These are phyloP conservation scores for Dastarcus helophoroides DNA, from an alignment of 2,888 invertebrate species.

Conservation along the genomic window DNA sequence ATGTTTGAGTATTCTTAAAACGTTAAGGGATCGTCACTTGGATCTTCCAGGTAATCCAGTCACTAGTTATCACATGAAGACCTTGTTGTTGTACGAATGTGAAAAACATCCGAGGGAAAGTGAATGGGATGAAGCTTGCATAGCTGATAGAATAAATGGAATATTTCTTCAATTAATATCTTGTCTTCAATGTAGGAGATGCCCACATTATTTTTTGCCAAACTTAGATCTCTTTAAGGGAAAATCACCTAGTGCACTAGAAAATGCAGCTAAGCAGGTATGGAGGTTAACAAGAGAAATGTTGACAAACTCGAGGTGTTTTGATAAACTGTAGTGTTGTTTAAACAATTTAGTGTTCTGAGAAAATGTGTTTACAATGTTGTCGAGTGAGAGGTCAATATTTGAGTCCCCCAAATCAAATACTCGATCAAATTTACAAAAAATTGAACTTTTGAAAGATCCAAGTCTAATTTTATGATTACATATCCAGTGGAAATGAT, in stretches of 20 bases:
- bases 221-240: slow-evolving; percentile 73
- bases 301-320: slow-evolving; percentile 64
- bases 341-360: no score
- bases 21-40: slow-evolving; percentile 65
- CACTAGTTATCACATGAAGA: slow-evolving; percentile 64
- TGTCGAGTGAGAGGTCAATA: no score
- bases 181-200: slow-evolving; percentile 71
- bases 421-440: no score
- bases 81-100: slow-evolving; percentile 71
- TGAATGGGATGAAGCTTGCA: slow-evolving; percentile 71
- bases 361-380: no score
- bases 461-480: no score
- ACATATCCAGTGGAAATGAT: no score
- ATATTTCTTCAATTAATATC: slow-evolving; percentile 75
- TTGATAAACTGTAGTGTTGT: slow-evolving; percentile 68
- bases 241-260: slow-evolving; percentile 61
- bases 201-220: slow-evolving; percentile 78
- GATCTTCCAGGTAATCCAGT: slow-evolving; percentile 68
- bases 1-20: slow-evolving; percentile 67
- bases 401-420: no score
- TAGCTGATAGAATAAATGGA: slow-evolving; percentile 71
- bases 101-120: slow-evolving; percentile 73
- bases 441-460: no score
- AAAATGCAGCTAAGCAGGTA: slow-evolving; percentile 70
- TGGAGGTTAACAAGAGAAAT: slow-evolving; percentile 72